These are phyloP conservation scores for Engystomops pustulosus DNA, from an alignment of 2,113 vertebrate species.

Conservation along the genomic window DNA sequence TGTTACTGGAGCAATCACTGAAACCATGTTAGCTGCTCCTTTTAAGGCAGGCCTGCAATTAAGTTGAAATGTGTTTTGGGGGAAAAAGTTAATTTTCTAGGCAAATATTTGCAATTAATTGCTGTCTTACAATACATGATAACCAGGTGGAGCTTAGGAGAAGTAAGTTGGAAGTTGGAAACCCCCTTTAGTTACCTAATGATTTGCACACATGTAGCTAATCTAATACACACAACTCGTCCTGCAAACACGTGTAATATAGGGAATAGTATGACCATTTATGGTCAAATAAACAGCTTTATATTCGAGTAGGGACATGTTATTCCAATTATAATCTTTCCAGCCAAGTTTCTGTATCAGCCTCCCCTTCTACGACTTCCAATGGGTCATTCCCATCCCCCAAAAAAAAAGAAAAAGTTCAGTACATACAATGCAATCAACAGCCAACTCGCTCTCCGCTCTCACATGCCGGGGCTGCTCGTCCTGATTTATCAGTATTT, in stretches of 20 bases:
- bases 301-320: neutral
- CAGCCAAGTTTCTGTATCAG: neutral
- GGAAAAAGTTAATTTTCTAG: too few species aligned
- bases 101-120: too few species aligned
- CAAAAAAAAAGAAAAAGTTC: too few species aligned
- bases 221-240: neutral
- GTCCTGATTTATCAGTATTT: constrained; percentile 27
- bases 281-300: neutral
- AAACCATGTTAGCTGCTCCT: too few species aligned
- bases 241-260: neutral
- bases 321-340: neutral
- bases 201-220: too few species aligned
- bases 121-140: too few species aligned
- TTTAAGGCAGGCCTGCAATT: too few species aligned
- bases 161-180: too few species aligned
- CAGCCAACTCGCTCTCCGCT: neutral
- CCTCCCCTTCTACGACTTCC: neutral
- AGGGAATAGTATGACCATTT: constrained; percentile 10
- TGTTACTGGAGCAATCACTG: too few species aligned
- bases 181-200: too few species aligned
- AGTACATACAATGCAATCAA: neutral
- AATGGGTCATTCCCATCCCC: constrained; percentile 3
- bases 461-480: neutral
- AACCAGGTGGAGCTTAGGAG: too few species aligned
- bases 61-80: too few species aligned